Evolutionary conservation across 2,797 vertebrate species (phyloP), one percentile per base, ranked within the genome.

Genomic region (Mormyrops boulengeri): DNA sequence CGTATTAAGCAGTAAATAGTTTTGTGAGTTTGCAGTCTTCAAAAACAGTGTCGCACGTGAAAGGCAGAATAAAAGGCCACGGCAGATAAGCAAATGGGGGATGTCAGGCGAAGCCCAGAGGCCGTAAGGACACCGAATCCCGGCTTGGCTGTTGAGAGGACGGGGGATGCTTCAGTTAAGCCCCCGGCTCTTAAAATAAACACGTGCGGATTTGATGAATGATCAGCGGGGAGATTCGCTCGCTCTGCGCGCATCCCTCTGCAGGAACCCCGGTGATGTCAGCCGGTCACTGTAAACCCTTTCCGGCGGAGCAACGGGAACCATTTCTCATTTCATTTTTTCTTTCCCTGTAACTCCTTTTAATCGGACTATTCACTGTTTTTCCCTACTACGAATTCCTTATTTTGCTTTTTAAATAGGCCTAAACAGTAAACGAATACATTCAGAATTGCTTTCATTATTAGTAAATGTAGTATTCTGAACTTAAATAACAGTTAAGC

Each of bases 11-110:
- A 90, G 89, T 91, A 1, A 0, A 80, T 88, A 88, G 92, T 92
- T 93, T 92, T 91, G 52, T 41, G 57, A 90, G 92, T 94, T 93
- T 93, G 89, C 90, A 60, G 52, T 47, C 50, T 88, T 77, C 44
- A 88, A 82, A 89, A 89, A 88, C 87, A 89, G 44, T 50, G 85
- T 53, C 3, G 53, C 19, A 55, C 9, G 52, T 89, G 91, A 91
- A 91, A 90, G 89, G 87, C 30, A 90, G 89, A 91, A 89, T 89
- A 91, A 80, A 89, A 52, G 91, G 87, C 52, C 88, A 88, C 66
- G 6, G 22, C 19, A 88, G 84, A 90, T 91, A 80, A 88, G 88
- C 88, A 88, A 60, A 88, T 82, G 88, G 88, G 80, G 85, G 53
- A 47, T 53, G 62, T 87, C 66, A 89, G 90, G 41, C 34, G 50